These are phyloP conservation scores for Epinotia bilunana DNA, from an alignment of 2,888 invertebrate genomes.

Conservation along the genomic window DNA sequence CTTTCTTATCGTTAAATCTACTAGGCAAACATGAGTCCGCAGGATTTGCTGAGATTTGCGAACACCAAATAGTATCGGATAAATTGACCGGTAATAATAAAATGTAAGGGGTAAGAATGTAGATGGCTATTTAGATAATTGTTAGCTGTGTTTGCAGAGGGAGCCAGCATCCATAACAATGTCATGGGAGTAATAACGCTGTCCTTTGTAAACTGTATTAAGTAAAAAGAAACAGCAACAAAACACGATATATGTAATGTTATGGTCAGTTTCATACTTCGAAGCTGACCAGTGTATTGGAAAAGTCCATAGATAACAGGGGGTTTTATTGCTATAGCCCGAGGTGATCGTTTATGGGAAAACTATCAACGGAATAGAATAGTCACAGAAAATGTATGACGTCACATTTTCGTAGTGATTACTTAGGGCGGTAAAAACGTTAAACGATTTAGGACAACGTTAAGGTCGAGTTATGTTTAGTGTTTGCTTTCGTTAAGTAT, in stretches of 20 bases:
- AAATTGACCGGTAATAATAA: constrained; percentile 85
- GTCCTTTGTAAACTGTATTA: constrained; percentile 30
- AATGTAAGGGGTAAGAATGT: constrained; percentile 85
- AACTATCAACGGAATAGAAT: constrained; percentile 74
- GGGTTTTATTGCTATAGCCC: constrained; percentile 75
- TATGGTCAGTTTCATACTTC: constrained; percentile 1
- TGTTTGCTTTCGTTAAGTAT: neutral
- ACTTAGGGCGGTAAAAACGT: constrained; percentile 36
- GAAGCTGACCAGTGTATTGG: constrained; percentile 75
- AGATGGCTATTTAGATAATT: constrained; percentile 86
- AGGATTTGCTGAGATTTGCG: constrained; percentile 78
- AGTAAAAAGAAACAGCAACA: constrained; percentile 33
- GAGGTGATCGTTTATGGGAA: constrained; percentile 81
- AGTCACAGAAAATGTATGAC: constrained; percentile 71
- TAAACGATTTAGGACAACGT: constrained; percentile 32
- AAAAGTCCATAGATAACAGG: constrained; percentile 74
- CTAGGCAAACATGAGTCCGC: constrained; percentile 72
- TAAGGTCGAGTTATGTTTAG: neutral
- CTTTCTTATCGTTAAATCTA: constrained; percentile 75
- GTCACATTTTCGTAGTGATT: constrained; percentile 60
- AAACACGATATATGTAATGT: constrained; percentile 13
- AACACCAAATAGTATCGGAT: constrained; percentile 70
- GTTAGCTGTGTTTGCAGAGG: constrained; percentile 76
- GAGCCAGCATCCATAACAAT: constrained; percentile 43
- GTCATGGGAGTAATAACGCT: constrained; percentile 9